Base-by-base conservation (phyloP, 2,113 vertebrate species). In the Microcebus tavaratra region DNA sequence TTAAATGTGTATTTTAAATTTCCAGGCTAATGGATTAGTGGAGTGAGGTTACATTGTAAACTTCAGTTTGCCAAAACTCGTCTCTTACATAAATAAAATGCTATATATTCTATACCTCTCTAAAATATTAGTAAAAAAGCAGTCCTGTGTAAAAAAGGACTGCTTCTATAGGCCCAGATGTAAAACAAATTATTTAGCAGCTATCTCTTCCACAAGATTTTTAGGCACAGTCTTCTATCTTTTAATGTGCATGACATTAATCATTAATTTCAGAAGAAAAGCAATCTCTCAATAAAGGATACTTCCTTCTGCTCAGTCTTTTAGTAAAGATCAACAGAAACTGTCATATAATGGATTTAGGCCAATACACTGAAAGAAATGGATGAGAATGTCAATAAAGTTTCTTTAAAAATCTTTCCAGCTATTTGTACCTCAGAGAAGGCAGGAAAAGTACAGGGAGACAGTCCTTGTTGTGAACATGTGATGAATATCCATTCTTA, bases 251-350 rank as follows among this genome's bases (percentile, higher is more conserved):
- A 95, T 81, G 53, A 42, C 21, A 76, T 59, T 48, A 67, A 82
- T 94, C 57, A 94, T 70, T 90, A 53, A 96, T 95, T 96, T 92
- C 36, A 90, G 45, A 50, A 14, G 42, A 63, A 97, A 96, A 61
- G 0, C 20, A 70, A 78, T 84, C 59, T 81, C 20, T 91, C 70
- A 61, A 42, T 85, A 76, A 92, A 87, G 48, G 14, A 42, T n/a
- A 80, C 81, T 96, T 95, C 57, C 45, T 95, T 72, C 53, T 81
- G 25, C 70, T 95, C 48, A 70, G 12, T 78, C 50, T 42, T 76
- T 78, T 78, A 88, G n/a, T n/a, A 63, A 36, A 73, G 17, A 87
- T 92, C 65, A 92, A 67, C 25, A 82, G 27, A 15, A 95, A 57
- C 6, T 65, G 63, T 70, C 20, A 59, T 42, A 50, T n/a, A 81